A percentile compares a stretch with the other conserved stretches of the same genome.
Evolutionary conservation across 2,888 invertebrate genomes (phyloP).

Genomic region (Dynastes hyllus): DNA sequence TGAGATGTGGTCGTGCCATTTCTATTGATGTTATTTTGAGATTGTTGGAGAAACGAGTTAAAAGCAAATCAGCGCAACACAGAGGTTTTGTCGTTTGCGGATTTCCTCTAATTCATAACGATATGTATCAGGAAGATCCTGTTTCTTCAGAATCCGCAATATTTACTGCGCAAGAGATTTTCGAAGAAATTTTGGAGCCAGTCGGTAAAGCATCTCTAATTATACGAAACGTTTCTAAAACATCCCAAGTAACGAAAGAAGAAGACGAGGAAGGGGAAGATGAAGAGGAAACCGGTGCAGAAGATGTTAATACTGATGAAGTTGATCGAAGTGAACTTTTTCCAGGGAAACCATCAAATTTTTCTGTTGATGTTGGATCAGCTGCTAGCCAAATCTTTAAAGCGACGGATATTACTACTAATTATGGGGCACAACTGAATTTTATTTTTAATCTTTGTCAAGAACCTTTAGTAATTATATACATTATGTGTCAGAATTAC

Average conservation of each 20-base stretch:
- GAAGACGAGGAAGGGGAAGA: constrained; percentile 53
- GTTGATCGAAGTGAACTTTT: constrained; percentile 36
- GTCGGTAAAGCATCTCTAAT: constrained; percentile 55
- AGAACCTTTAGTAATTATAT: constrained; percentile 72
- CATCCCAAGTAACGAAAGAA: constrained; percentile 57
- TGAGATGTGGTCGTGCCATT: constrained; percentile 73
- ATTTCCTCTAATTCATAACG: constrained; percentile 76
- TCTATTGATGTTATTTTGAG: constrained; percentile 73
- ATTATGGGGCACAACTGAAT: constrained; percentile 66
- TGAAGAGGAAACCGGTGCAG: constrained; percentile 59
- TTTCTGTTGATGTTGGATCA: constrained; percentile 59
- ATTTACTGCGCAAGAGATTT: constrained; percentile 68
- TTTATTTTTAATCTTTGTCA: constrained; percentile 65
- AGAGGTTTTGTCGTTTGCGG: constrained; percentile 80
- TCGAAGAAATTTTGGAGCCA: constrained; percentile 66
- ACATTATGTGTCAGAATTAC: constrained; percentile 73
- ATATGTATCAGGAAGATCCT: constrained; percentile 67
- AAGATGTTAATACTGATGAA: constrained; percentile 55
- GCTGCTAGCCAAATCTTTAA: constrained; percentile 58
- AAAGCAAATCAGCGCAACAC: constrained; percentile 73
- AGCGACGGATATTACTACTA: constrained; percentile 58
- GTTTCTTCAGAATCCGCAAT: constrained; percentile 68
- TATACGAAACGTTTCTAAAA: constrained; percentile 47
- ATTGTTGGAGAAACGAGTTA: constrained; percentile 73
- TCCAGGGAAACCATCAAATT: constrained; percentile 47